Evolutionary conservation across 2,797 vertebrate species (phyloP).

Genomic region (Enteromius viviparus): DNA sequence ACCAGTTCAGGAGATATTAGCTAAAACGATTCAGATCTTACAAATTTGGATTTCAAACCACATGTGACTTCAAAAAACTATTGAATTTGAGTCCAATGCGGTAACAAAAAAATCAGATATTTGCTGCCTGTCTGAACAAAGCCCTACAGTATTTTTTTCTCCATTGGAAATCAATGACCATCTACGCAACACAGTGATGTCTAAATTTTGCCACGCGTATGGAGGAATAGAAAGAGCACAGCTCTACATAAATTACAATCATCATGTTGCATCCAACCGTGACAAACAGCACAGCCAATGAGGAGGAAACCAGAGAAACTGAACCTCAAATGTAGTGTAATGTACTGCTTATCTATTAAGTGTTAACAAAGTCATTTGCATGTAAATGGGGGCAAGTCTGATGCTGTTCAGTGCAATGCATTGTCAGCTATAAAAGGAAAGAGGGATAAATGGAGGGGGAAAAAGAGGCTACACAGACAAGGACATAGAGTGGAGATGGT

Average conservation of each 20-base stretch:
- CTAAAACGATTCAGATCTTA: background rate
- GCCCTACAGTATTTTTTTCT: constrained; percentile 64
- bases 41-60: background rate
- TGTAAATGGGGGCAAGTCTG: constrained; percentile 80
- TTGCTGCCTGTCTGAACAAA: constrained; percentile 39
- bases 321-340: constrained; percentile 74
- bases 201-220: constrained; percentile 87
- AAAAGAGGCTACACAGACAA: constrained; percentile 32
- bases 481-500: constrained; percentile 57
- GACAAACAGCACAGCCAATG: constrained; percentile 79
- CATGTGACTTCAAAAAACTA: background rate
- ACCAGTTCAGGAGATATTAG: background rate
- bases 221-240: constrained; percentile 79
- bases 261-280: constrained; percentile 91
- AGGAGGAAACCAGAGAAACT: constrained; percentile 68
- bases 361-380: constrained; percentile 86
- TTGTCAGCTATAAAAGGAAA: constrained; percentile 66
- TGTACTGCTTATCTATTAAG: constrained; percentile 81
- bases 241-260: constrained; percentile 93
- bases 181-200: constrained; percentile 90
- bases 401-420: constrained; percentile 75
- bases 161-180: constrained; percentile 85
- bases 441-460: background rate
- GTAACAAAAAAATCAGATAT: background rate
- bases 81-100: background rate